These are phyloP conservation scores for Agelaius phoeniceus DNA, from an alignment of 2,113 vertebrate species.

Conservation along the genomic window DNA sequence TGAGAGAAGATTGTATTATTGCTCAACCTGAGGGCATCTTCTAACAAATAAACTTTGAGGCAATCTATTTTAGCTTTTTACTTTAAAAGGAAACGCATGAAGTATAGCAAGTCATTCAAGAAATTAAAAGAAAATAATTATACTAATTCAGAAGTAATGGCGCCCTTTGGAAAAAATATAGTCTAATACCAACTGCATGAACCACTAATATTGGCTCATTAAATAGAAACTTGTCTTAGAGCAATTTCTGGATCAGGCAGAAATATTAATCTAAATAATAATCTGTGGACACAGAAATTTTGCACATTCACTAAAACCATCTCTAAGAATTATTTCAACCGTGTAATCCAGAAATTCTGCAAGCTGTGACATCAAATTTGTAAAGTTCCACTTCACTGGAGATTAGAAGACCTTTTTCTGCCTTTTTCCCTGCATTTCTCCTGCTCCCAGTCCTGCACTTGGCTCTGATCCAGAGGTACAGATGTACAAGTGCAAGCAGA, in stretches of 20 bases:
- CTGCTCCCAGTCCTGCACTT: rapidly evolving
- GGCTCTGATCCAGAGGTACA: neutral
- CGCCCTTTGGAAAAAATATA: neutral
- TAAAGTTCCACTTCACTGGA: neutral
- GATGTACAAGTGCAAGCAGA: neutral
- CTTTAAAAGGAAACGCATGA: neutral
- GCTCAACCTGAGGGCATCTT: neutral
- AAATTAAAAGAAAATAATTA: neutral
- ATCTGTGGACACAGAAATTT: neutral
- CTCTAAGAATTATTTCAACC: neutral
- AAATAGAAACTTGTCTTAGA: neutral
- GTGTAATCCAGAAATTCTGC: neutral
- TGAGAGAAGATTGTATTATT: neutral
- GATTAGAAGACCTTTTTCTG: neutral
- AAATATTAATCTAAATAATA: neutral
- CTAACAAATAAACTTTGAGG: neutral
- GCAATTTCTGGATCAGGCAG: neutral
- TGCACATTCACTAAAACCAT: neutral
- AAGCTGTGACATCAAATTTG: neutral
- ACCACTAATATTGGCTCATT: neutral
- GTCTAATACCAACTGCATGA: neutral
- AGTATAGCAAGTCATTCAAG: neutral
- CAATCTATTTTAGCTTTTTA: neutral
- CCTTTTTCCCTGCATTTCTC: neutral
- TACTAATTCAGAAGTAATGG: neutral